A percentile compares a stretch with the other conserved stretches of the same genome.
These are phyloP conservation scores for Leucozona laternaria DNA, from an alignment of 2,888 invertebrate genomes.

Conservation along the genomic window DNA sequence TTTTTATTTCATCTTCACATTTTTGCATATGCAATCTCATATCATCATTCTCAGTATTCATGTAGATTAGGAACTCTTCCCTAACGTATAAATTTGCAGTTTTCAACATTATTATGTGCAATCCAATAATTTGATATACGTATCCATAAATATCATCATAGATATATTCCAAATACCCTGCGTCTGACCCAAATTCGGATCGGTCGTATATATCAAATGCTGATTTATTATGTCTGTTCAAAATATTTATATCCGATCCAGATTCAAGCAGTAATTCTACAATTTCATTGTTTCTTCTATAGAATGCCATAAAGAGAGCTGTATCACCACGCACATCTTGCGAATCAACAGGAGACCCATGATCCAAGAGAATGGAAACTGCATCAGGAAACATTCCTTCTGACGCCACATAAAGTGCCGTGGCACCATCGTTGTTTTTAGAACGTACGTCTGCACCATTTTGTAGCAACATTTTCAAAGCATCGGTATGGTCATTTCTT, in stretches of 20 bases:
- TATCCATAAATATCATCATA: background rate
- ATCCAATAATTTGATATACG: background rate
- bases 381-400: fast-evolving
- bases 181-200: background rate
- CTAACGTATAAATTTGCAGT: background rate
- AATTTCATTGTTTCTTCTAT: too few species aligned
- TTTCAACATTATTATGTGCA: background rate
- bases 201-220: background rate
- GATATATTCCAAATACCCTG: background rate
- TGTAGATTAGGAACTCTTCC: background rate
- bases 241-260: slow-evolving; percentile 10
- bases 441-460: background rate
- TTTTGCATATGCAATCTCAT: background rate
- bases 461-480: background rate
- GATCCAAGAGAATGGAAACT: background rate
- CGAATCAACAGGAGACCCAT: background rate
- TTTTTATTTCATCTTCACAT: background rate
- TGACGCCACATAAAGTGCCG: background rate
- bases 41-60: background rate
- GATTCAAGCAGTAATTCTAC: background rate
- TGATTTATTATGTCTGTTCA: background rate
- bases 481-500: background rate
- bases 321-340: background rate
- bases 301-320: background rate
- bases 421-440: background rate